A percentile compares a stretch with the other conserved stretches of the same genome.
Evolutionary conservation across 2,888 invertebrate species (phyloP).

Genomic region (Oeneis ivallda): DNA sequence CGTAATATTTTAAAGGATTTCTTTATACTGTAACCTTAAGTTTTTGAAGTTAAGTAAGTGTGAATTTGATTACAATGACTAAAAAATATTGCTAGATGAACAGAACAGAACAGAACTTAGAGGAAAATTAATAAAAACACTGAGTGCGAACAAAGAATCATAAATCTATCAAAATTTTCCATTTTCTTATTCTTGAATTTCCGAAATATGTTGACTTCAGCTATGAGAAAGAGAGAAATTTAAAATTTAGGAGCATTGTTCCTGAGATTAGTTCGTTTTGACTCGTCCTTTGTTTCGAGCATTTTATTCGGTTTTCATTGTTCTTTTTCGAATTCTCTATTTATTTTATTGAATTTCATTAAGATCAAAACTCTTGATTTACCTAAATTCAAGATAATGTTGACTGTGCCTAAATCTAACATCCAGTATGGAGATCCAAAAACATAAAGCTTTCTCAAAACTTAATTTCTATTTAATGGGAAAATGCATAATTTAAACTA

Average conservation of each 20-base stretch:
- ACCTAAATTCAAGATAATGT: no score
- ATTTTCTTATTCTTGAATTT: constrained; percentile 16
- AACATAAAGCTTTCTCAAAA: no score
- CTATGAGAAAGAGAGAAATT: constrained; percentile 22
- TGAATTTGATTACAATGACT: no score
- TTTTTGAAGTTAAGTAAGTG: no score
- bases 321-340: not conserved
- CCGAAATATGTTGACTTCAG: constrained; percentile 24
- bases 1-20: no score
- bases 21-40: no score
- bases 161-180: constrained; percentile 20
- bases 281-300: constrained; percentile 34
- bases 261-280: constrained; percentile 31
- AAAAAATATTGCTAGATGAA: no score
- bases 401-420: no score
- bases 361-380: not conserved
- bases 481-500: no score
- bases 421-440: not conserved
- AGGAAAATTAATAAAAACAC: not conserved
- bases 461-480: no score
- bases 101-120: no score
- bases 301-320: constrained; percentile 17
- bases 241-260: constrained; percentile 34
- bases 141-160: constrained; percentile 21
- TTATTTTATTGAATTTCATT: constrained; percentile 6